Evolutionary conservation across 2,113 vertebrate species (phyloP), one percentile per base, ranked within the genome.

Genomic region (Turdus rufiventris): DNA sequence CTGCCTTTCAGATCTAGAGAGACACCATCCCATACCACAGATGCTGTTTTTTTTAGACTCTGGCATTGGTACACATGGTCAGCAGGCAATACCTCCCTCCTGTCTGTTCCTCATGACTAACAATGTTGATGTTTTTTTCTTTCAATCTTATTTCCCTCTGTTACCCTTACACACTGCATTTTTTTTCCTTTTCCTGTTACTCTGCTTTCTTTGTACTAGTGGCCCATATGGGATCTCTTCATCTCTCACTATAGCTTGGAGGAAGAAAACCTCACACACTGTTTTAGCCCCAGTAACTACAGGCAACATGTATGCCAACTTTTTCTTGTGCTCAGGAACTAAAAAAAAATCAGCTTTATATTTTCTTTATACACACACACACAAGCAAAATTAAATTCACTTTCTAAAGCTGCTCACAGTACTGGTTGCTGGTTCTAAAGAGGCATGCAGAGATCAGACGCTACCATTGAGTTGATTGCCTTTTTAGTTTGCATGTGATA

Each of bases 71-170:
- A 96, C 97, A 95, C 96, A 92, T 93, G 89, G 96, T 95, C 95
- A 95, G 94, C 95, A 95, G 95, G 96, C 97, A 96, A 88, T 87
- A 77, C 65, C 93, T 97, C 91, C 76, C 79, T 98, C 66, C 91
- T 92, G 84, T 95, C 96, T 97, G 78, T 94, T 97, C 93, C 94
- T 96, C 95, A 90, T 94, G 92, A 96, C 89, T 97, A 93, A 60
- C 94, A 97, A 95, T 96, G 95, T 96, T 97, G 94, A 97, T 96
- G 95, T 97, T 88, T 72, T 68, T 40, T 97, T 96, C 97, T 97
- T 98, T 97, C 97, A 96, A 91, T 97, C 97, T 90, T 87, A 91
- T 97, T 97, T 97, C 93, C 91, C 96, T 97, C 96, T 97, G 94
- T 97, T 98, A 97, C 86, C 92, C 91, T 91, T 93, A 87, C 38